phyloP scores from a whole-genome alignment of 2,888 invertebrate species.

The Scaptomyza reducta region DNA sequence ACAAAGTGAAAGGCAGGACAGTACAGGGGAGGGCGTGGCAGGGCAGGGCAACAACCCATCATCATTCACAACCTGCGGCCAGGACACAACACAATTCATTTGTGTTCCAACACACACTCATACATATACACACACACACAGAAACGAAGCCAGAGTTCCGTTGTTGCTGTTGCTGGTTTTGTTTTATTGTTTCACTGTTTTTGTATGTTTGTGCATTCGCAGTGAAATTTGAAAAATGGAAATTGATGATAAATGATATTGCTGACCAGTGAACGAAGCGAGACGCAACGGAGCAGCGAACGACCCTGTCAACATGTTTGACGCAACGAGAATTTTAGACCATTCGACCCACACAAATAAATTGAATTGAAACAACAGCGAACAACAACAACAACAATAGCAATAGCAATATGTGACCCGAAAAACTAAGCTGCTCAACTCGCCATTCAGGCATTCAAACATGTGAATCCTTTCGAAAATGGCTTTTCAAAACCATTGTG shows the following conservation, averaged over 20 bases:
- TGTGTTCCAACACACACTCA: conserved; percentile 48
- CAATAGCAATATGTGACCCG: conserved; percentile 31
- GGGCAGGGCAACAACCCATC: conserved; percentile 40
- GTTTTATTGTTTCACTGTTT: conserved; percentile 6
- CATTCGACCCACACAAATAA: conserved; percentile 49
- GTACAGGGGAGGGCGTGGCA: neutral
- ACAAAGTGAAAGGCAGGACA: conserved; percentile 28
- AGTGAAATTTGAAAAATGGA: conserved; percentile 80
- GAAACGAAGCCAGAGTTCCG: conserved; percentile 50
- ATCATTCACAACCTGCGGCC: conserved; percentile 69
- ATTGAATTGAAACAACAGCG: conserved; percentile 35
- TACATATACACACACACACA: conserved; percentile 31
- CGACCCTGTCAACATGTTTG: conserved; percentile 73
- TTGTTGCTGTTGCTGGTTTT: conserved; percentile 14
- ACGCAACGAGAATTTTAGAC: conserved; percentile 65
- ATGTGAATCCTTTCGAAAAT: neutral
- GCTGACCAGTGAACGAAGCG: conserved; percentile 62
- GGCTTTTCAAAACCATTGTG: neutral
- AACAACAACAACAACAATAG: conserved; percentile 9
- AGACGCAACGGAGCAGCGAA: conserved; percentile 37
- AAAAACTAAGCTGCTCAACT: conserved; percentile 8
- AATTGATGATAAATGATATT: conserved; percentile 81
- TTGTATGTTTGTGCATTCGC: conserved; percentile 44
- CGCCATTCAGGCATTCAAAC: neutral
- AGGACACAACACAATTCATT: conserved; percentile 70